Percentiles rank a stretch among this genome's conserved stretches.
Evolutionary conservation across 2,113 vertebrate genomes (phyloP).

Genomic region (Lamprologus ornatipinnis): DNA sequence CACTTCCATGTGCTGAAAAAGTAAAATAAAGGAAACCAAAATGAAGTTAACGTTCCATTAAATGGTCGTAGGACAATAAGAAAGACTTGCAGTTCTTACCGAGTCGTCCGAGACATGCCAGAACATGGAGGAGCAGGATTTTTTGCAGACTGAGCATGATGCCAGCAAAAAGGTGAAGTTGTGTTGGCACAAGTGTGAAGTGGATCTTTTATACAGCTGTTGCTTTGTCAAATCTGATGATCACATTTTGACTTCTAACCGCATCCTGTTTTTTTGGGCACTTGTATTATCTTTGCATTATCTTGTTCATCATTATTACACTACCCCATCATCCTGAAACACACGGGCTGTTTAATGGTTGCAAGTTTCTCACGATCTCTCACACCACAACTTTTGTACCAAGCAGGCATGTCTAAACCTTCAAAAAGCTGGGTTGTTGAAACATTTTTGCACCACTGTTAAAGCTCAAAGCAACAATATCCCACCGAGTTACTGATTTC

Average conservation of each 20-base stretch:
- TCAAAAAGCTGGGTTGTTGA: no score
- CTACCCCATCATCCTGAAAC: fast-evolving
- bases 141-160: neutral
- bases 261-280: neutral
- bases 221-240: fast-evolving
- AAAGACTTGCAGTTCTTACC: fast-evolving
- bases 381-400: neutral
- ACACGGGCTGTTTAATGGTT: neutral
- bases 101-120: neutral
- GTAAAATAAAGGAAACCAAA: fast-evolving
- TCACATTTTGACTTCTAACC: neutral
- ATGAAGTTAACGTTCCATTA: neutral
- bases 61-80: fast-evolving
- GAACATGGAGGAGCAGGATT: neutral
- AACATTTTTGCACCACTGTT: no score
- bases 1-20: neutral
- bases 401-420: no score
- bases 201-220: fast-evolving
- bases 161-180: neutral
- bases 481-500: fast-evolving
- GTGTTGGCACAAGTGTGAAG: fast-evolving
- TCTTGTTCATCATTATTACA: fast-evolving
- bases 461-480: no score
- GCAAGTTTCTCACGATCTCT: fast-evolving
- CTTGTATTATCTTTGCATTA: fast-evolving